These are phyloP conservation scores for Drosophila chauvacae DNA, from an alignment of 1,140 invertebrate genomes.

Conservation along the genomic window DNA sequence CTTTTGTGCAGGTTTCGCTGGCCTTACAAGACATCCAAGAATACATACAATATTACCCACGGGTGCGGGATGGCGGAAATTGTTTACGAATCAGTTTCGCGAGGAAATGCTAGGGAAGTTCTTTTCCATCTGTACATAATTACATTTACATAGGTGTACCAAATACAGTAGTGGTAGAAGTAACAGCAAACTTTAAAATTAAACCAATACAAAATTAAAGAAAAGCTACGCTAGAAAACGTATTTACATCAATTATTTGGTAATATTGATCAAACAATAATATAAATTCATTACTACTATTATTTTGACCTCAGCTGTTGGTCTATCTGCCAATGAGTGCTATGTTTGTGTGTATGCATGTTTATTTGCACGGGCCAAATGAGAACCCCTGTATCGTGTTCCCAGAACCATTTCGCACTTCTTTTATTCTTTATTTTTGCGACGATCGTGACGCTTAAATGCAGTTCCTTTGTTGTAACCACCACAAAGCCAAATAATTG, in stretches of 20 bases:
- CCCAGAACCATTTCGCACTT: slow-evolving; percentile 47
- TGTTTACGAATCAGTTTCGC: slow-evolving; percentile 40
- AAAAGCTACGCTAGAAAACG: background rate
- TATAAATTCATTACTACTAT: background rate
- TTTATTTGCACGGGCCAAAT: slow-evolving; percentile 24
- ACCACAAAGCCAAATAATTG: slow-evolving; percentile 51
- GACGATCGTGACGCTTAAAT: slow-evolving; percentile 41
- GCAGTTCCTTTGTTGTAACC: slow-evolving; percentile 53
- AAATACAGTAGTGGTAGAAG: background rate
- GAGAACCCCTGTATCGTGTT: slow-evolving; percentile 32
- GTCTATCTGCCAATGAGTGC: background rate
- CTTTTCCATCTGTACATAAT: slow-evolving; percentile 4
- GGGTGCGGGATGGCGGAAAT: slow-evolving; percentile 16
- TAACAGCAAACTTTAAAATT: background rate
- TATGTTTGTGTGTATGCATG: background rate
- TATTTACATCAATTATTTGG: no score
- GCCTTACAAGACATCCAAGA: background rate
- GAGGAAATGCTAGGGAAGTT: slow-evolving; percentile 26
- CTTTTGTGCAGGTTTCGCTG: slow-evolving; percentile 7
- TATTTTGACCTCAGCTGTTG: slow-evolving; percentile 1
- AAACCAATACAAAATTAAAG: background rate
- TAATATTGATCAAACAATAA: background rate
- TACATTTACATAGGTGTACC: background rate
- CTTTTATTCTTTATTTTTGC: slow-evolving; percentile 30
- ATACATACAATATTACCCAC: slow-evolving; percentile 22